A percentile compares a stretch with the other conserved stretches of the same genome.
These are phyloP conservation scores for Babylonia areolata DNA, from an alignment of 1,140 invertebrate species.

Conservation along the genomic window DNA sequence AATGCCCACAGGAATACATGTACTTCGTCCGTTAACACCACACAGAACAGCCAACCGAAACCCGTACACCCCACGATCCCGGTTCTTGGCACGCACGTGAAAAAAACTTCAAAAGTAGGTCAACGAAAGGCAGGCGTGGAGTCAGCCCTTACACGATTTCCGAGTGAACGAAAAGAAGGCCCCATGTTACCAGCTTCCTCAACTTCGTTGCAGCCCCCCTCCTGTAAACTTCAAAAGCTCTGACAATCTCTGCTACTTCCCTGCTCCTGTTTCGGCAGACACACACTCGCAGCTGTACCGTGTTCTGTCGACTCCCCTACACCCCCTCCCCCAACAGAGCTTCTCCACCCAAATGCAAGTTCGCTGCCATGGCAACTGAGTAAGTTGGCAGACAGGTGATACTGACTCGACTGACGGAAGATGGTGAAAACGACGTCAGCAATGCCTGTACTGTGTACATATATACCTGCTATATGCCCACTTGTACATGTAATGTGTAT, in stretches of 20 bases:
- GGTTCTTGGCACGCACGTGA: slow-evolving; percentile 8
- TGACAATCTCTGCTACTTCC: neutral
- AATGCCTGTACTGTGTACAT: too few species aligned
- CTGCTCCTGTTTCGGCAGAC: too few species aligned
- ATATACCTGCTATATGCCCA: too few species aligned
- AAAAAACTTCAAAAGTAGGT: slow-evolving; percentile 12
- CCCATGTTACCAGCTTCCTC: neutral
- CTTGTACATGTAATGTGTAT: too few species aligned
- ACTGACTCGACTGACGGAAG: neutral
- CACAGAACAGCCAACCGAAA: neutral
- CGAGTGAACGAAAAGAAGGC: neutral
- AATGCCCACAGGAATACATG: too few species aligned
- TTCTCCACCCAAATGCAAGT: neutral
- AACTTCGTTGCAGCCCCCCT: neutral
- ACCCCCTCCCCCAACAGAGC: neutral
- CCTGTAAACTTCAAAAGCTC: neutral
- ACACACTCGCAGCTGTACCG: neutral
- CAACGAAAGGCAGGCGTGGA: neutral
- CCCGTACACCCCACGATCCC: neutral
- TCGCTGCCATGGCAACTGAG: slow-evolving; percentile 17
- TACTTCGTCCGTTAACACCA: neutral
- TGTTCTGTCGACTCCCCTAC: neutral
- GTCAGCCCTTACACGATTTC: too few species aligned
- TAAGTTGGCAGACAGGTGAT: slow-evolving; percentile 13
- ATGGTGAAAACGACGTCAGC: too few species aligned